Evolutionary conservation across 2,888 invertebrate species (phyloP).

Genomic region (Apamea epomidion): DNA sequence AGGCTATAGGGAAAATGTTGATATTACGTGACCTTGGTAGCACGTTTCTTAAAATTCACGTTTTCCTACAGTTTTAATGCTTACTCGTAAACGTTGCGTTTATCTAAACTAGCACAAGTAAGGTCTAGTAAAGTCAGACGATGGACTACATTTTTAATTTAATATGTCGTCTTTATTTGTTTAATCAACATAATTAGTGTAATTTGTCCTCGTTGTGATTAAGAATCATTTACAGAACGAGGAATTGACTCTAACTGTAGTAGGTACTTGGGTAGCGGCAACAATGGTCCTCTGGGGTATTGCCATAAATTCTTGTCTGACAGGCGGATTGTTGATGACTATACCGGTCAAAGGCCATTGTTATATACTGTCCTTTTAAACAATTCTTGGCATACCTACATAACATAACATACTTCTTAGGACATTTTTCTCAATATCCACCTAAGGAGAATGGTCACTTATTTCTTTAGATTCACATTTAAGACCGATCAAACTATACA

Average conservation of each 20-base stretch:
- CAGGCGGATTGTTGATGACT: background rate
- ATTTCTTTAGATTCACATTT: background rate
- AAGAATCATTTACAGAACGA: background rate
- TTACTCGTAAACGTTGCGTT: constrained; percentile 21
- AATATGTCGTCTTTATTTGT: background rate
- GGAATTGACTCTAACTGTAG: background rate
- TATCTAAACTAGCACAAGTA: constrained; percentile 29
- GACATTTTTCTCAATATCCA: background rate
- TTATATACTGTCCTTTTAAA: constrained; percentile 1
- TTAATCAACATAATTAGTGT: background rate
- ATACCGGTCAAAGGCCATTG: background rate
- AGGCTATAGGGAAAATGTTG: background rate
- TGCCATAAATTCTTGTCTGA: background rate
- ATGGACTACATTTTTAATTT: background rate
- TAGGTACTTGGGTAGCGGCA: background rate
- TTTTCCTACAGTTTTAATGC: constrained; percentile 8
- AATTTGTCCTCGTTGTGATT: background rate
- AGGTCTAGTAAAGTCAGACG: background rate
- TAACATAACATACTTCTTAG: background rate
- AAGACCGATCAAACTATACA: background rate
- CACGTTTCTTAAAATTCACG: constrained; percentile 30
- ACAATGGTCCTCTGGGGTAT: constrained; percentile 28
- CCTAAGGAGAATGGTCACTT: background rate
- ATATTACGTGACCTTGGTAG: constrained; percentile 2
- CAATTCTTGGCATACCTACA: background rate